Evolutionary conservation across 2,888 invertebrate genomes (phyloP).

Genomic region (Hymenopus coronatus): DNA sequence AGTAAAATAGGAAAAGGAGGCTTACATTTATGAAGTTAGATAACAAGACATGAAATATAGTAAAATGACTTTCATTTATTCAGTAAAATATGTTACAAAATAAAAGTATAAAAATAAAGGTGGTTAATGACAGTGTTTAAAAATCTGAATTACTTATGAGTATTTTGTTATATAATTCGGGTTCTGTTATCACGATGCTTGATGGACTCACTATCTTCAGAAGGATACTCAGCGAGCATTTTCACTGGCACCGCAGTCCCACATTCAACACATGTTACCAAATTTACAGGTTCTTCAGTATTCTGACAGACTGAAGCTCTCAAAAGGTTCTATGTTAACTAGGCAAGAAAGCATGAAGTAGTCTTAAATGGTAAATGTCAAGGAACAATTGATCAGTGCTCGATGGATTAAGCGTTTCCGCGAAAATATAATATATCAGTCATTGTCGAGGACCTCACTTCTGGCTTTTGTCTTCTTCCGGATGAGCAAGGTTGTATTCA

Average conservation of each 20-base stretch:
- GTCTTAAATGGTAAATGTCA: background rate
- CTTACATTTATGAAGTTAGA: too few relatives aligned
- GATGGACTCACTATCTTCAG: background rate
- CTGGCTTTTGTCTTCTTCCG: conserved; percentile 34
- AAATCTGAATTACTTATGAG: background rate
- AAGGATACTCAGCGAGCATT: background rate
- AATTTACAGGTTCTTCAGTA: background rate
- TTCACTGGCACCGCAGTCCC: background rate
- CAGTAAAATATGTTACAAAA: background rate
- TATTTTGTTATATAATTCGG: background rate
- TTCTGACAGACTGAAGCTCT: background rate
- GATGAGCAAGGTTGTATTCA: conserved; percentile 46
- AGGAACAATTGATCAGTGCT: background rate
- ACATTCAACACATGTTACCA: background rate
- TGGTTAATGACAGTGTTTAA: background rate
- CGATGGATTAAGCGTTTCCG: background rate
- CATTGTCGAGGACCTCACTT: background rate
- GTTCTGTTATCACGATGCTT: background rate
- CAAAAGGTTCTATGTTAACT: background rate
- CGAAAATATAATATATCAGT: background rate
- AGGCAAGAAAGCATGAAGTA: background rate
- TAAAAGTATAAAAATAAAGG: background rate
- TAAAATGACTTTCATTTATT: background rate
- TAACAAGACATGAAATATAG: background rate
- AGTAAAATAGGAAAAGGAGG: too few relatives aligned